Base-by-base conservation (phyloP, 2,113 vertebrate species). In the Baryphthengus martii region DNA sequence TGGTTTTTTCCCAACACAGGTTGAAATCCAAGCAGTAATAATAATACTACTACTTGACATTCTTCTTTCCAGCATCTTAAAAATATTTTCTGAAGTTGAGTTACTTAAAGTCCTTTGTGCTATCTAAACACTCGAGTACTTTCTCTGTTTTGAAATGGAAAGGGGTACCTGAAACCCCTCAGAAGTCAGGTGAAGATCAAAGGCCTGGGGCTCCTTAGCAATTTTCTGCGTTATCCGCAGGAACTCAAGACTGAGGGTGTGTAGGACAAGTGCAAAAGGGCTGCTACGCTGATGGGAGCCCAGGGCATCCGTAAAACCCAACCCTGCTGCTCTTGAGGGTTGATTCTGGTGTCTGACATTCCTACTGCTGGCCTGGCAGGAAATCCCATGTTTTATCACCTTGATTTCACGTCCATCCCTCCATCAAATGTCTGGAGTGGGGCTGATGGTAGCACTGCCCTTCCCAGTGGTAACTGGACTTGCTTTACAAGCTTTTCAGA, bases 131-230 rank as follows among this genome's bases (percentile, higher is more conserved):
- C 67, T 77, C 2, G 17, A 80, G 63, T 33, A 39, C 35, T 37
- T 91, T 45, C 49, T 72, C 67, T 91, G 16, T 91, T 94, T 95
- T 74, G 50, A 96, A 81, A 40, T 89, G 61, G 65, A 92, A 94
- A 86, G 31, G 17, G 90, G 77, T 90, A 29, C 52, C 88, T 92
- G 66, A 89, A 88, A 68, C 35, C 59, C 35, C 74, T 94, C 53
- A 89, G 42, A 95, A 91, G 67, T 88, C 88, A 90, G 75, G 76
- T 74, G 71, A 67, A 88, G 85, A 85, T 86, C 75, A 90, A 79
- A 88, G 44, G 29, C 63, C 77, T 70, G 67, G 81, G 78, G 49
- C 81, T 85, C 39, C 49, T 18, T 20, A 47, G 55, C 42, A 42
- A 45, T 39, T 89, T 65, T 23, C 35, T 63, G 29, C 49, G 0